Percentiles rank a stretch among this genome's conserved stretches.
Conservation (phyloP, 2,113 vertebrate genomes). For the Ciconia boyciana region DNA sequence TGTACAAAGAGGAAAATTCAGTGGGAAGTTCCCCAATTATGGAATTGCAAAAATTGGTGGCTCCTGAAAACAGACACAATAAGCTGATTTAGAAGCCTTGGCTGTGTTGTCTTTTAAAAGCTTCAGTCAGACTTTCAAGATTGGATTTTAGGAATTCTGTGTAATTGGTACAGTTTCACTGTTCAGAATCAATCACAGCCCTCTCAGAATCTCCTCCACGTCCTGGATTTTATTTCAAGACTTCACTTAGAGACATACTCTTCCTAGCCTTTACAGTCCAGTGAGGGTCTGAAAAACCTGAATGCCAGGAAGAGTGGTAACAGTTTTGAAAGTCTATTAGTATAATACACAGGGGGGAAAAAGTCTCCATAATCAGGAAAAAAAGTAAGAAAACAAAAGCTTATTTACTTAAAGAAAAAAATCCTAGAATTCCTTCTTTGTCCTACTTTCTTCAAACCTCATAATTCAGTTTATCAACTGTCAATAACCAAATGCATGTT, state of each 20-base stretch:
- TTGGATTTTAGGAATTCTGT: not conserved
- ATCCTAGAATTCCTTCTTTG: not conserved
- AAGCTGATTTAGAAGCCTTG: not conserved
- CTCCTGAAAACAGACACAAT: not conserved
- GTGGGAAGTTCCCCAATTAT: not conserved
- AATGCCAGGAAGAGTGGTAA: not conserved
- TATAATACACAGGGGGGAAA: not conserved
- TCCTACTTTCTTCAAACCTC: constrained; percentile 32
- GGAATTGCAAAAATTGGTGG: not conserved
- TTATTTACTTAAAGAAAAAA: constrained; percentile 8
- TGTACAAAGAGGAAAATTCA: not conserved
- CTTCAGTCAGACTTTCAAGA: not conserved
- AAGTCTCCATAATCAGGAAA: not conserved
- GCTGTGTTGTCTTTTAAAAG: not conserved
- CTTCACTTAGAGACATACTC: not conserved
- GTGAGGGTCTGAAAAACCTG: not conserved
- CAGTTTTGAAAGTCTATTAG: not conserved
- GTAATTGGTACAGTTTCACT: not conserved
- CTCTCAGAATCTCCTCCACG: not conserved
- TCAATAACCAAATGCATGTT: constrained; percentile 65
- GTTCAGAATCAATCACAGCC: not conserved
- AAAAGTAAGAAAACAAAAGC: not conserved
- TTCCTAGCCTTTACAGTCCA: not conserved
- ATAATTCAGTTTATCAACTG: constrained; percentile 67
- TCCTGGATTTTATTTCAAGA: not conserved